phyloP scores from a whole-genome alignment of 2,888 invertebrate species.

The Tenthredo notha region DNA sequence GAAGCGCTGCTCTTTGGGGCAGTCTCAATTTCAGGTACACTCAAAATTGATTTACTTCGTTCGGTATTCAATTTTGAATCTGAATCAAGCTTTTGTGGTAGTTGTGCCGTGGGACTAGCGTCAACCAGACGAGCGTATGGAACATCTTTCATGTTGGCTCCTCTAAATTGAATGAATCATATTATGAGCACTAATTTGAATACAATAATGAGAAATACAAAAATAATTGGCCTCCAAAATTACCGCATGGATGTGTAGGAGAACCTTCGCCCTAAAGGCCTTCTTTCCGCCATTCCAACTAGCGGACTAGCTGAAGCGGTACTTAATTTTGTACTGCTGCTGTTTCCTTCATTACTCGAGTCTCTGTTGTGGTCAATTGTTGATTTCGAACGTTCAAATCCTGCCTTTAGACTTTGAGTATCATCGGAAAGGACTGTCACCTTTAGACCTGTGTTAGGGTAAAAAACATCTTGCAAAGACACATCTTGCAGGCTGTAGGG shows the following conservation, averaged over 20 bases:
- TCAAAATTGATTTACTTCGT: constrained; percentile 77
- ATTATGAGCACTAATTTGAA: constrained; percentile 4
- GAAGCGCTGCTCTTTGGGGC: constrained; percentile 91
- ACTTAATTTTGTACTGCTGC: constrained; percentile 69
- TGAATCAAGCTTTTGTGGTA: constrained; percentile 85
- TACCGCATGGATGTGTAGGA: constrained; percentile 83
- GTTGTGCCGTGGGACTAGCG: constrained; percentile 80
- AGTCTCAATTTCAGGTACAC: constrained; percentile 78
- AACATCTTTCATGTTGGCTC: constrained; percentile 83
- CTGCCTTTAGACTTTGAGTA: constrained; percentile 65
- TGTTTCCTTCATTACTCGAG: constrained; percentile 65
- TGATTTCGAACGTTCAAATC: constrained; percentile 75
- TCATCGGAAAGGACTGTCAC: constrained; percentile 67
- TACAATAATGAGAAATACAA: background rate
- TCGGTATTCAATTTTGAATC: constrained; percentile 85
- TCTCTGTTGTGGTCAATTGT: constrained; percentile 73
- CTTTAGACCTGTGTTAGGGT: constrained; percentile 66
- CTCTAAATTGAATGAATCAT: constrained; percentile 60
- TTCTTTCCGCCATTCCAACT: constrained; percentile 73
- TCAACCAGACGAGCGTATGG: constrained; percentile 91
- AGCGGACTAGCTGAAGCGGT: constrained; percentile 77
- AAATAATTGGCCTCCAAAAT: constrained; percentile 41
- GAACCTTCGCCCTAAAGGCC: constrained; percentile 81
- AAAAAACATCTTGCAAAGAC: constrained; percentile 84
- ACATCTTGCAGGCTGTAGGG: constrained; percentile 91